Percentiles rank a stretch among this genome's conserved stretches.
phyloP scores from a whole-genome alignment of 2,888 invertebrate genomes.

The Heliconius ethilla region DNA sequence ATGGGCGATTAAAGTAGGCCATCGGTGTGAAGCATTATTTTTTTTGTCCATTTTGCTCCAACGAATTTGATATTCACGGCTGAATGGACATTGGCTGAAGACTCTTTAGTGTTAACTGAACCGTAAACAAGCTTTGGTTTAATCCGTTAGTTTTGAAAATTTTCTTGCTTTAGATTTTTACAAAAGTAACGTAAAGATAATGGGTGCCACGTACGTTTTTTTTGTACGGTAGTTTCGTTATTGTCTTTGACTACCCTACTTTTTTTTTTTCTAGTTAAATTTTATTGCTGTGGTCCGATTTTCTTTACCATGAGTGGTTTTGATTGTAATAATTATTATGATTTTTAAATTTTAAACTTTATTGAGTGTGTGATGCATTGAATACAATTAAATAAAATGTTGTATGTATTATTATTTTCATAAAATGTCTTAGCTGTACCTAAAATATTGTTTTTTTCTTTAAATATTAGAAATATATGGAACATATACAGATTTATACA shows the following conservation, averaged over 20 bases:
- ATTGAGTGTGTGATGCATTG: background rate
- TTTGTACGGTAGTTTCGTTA: background rate
- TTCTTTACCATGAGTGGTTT: background rate
- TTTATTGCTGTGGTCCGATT: background rate
- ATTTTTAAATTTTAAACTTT: background rate
- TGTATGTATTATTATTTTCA: background rate
- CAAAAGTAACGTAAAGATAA: background rate
- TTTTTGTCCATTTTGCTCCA: slow-evolving; percentile 19
- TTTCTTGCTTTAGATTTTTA: slow-evolving; percentile 4
- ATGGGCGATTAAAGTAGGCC: background rate
- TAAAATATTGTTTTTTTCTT: background rate
- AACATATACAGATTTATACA: background rate
- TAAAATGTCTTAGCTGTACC: too few relatives aligned
- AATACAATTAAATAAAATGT: background rate
- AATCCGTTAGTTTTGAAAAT: slow-evolving; percentile 24
- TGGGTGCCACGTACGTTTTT: slow-evolving; percentile 10
- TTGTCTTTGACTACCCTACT: background rate
- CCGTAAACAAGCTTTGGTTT: slow-evolving; percentile 37
- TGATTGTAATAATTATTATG: background rate
- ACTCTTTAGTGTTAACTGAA: slow-evolving; percentile 30
- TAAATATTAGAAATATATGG: background rate
- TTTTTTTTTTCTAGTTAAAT: background rate
- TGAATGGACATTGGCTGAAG: slow-evolving; percentile 27
- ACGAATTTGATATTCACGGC: slow-evolving; percentile 35
- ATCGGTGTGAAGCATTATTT: slow-evolving; percentile 3